These are phyloP conservation scores for Myxocyprinus asiaticus DNA, from an alignment of 2,113 vertebrate genomes.

Conservation along the genomic window DNA sequence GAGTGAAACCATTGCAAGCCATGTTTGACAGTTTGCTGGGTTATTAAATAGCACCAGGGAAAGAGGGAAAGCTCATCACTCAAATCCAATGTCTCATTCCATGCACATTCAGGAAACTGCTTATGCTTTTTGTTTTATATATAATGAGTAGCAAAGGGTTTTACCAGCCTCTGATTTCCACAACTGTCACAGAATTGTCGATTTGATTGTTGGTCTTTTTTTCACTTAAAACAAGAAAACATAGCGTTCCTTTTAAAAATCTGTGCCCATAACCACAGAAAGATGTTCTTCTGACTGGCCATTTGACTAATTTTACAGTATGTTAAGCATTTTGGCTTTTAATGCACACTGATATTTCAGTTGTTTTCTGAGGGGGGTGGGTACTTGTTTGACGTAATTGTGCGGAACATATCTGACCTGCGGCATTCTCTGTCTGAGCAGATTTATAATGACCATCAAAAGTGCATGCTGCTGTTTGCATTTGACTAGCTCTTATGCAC, in stretches of 20 bases:
- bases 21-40: constrained; percentile 1
- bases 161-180: neutral
- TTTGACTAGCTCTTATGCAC: neutral
- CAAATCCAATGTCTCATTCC: neutral
- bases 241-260: neutral
- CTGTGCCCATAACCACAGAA: neutral
- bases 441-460: constrained; percentile 31
- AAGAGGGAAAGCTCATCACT: neutral
- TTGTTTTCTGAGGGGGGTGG: constrained; percentile 16
- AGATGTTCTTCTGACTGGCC: neutral
- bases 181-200: neutral
- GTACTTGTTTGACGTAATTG: constrained; percentile 17
- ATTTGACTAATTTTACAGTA: neutral
- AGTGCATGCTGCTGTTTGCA: neutral
- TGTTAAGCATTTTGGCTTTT: neutral
- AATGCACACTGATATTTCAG: neutral
- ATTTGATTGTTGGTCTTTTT: neutral
- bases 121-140: neutral
- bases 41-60: constrained; percentile 3
- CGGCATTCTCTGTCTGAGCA: constrained; percentile 12
- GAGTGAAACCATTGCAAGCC: neutral
- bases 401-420: constrained; percentile 27
- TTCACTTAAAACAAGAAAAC: neutral
- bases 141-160: neutral
- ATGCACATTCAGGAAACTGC: neutral